Evolutionary conservation across 2,113 vertebrate genomes (phyloP).

Genomic region (Gobius niger): DNA sequence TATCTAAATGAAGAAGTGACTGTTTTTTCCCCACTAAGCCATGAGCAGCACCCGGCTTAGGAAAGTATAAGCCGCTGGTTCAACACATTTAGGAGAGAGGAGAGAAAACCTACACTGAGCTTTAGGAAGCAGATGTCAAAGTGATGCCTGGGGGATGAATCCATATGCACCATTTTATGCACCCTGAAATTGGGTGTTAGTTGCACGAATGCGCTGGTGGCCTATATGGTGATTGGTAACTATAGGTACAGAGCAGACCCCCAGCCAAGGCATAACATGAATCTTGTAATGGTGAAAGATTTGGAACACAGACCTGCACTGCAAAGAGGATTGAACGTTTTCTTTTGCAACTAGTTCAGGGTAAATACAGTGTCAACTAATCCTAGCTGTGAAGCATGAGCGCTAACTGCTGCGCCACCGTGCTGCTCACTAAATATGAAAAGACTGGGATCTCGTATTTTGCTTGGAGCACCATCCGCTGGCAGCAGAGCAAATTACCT

Average conservation of each 20-base stretch:
- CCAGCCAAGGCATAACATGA: not conserved
- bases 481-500: no score
- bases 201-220: not conserved
- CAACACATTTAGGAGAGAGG: not conserved
- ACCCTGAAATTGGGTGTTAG: not conserved
- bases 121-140: not conserved
- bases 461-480: no score
- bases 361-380: no score
- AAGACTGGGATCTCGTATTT: no score
- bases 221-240: not conserved
- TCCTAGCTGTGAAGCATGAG: no score
- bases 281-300: not conserved
- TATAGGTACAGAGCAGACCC: not conserved
- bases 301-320: not conserved
- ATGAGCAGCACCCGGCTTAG: not conserved
- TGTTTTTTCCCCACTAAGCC: not conserved
- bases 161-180: not conserved
- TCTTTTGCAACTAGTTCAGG: no score
- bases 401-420: no score
- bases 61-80: constrained; percentile 6
- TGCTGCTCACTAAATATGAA: no score
- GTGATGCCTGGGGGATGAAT: not conserved
- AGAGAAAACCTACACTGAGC: not conserved
- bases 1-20: not conserved
- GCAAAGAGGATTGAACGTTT: no score